phyloP scores from a whole-genome alignment of 2,113 vertebrate genomes.

The Electrona antarctica region DNA sequence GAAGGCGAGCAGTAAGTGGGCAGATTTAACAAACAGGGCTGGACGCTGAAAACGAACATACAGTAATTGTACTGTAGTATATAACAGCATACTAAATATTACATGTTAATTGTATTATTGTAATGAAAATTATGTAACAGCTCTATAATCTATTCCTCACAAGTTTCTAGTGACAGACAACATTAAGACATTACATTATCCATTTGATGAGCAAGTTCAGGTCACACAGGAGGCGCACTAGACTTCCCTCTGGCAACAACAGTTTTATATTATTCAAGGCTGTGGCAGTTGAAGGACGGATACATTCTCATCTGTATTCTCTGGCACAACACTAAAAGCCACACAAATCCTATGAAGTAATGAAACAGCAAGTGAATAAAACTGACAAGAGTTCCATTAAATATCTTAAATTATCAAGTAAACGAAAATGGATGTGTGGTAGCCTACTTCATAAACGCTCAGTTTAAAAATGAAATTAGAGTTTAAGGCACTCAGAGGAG shows the following conservation, averaged over 20 bases:
- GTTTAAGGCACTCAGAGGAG: constrained; percentile 27
- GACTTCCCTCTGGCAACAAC: no score
- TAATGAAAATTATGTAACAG: no score
- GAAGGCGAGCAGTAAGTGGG: constrained; percentile 37
- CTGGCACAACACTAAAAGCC: not conserved
- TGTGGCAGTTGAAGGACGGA: no score
- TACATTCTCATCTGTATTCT: no score
- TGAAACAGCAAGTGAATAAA: constrained; percentile 4
- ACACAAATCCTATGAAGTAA: not conserved
- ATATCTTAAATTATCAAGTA: constrained; percentile 29
- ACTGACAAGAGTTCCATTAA: constrained; percentile 18
- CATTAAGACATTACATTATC: no score
- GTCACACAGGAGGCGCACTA: no score
- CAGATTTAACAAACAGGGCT: constrained; percentile 14
- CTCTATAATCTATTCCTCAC: no score
- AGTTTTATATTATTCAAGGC: no score
- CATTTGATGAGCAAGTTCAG: no score
- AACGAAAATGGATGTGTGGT: constrained; percentile 35
- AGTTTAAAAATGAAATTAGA: constrained; percentile 41
- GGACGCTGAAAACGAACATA: constrained; percentile 21
- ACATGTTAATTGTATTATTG: no score
- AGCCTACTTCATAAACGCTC: constrained; percentile 15
- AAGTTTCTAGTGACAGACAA: no score
- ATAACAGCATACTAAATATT: no score
- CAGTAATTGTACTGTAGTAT: not conserved